phyloP scores from a whole-genome alignment of 2,888 invertebrate species.

The Ormyrus thymus region DNA sequence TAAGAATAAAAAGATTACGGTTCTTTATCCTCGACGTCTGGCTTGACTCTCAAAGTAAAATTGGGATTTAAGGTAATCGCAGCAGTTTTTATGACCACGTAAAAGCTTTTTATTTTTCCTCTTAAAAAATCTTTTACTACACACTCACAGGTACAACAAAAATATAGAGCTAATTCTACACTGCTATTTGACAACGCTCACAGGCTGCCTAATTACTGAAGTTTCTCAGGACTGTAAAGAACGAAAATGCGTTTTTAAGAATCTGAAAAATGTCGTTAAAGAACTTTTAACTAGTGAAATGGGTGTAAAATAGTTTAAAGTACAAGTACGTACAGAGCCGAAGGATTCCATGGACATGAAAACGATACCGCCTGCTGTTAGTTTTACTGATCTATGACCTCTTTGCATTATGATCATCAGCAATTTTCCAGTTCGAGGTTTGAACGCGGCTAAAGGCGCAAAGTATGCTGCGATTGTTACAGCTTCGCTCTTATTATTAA shows the following conservation, averaged over 20 bases:
- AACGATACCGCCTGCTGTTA: constrained; percentile 10
- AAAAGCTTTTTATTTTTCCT: too few species aligned
- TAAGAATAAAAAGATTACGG: too few species aligned
- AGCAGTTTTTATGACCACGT: too few species aligned
- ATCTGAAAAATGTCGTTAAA: neutral
- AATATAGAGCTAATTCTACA: too few species aligned
- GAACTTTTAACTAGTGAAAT: neutral
- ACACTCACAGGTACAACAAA: too few species aligned
- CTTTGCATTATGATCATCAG: constrained; percentile 1
- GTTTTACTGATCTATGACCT: neutral
- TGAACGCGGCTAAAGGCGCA: neutral
- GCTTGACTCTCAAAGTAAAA: too few species aligned
- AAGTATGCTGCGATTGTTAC: constrained; percentile 13
- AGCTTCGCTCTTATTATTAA: neutral
- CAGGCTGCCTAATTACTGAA: neutral
- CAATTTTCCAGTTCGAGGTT: neutral
- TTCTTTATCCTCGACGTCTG: too few species aligned
- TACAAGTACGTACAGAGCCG: constrained; percentile 1
- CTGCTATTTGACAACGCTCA: too few species aligned
- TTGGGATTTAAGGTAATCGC: too few species aligned
- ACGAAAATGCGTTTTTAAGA: constrained; percentile 12
- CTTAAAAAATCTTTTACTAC: too few species aligned
- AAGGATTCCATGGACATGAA: constrained; percentile 6
- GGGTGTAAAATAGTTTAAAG: neutral
- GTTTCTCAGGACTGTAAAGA: constrained; percentile 18